Evolutionary conservation across 2,113 vertebrate species (phyloP), one percentile per base, ranked within the genome.

Genomic region (Crotalus viridis): DNA sequence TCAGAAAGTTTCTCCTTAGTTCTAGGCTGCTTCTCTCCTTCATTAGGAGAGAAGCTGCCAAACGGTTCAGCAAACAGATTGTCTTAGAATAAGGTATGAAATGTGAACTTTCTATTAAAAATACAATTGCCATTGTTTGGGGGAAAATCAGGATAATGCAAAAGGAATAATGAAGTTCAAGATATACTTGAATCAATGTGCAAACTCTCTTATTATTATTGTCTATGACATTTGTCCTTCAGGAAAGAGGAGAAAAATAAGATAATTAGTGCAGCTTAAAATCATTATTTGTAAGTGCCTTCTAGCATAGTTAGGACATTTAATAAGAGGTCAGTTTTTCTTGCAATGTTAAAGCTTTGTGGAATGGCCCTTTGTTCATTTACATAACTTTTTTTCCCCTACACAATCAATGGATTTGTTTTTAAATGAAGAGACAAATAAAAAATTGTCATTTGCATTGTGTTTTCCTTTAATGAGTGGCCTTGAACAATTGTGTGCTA

Each of bases 401-500:
- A 19, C 19, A 59, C 4, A 54, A 39, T 64, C 51, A 92, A 87
- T 52, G 91, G 0, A 9, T 88, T 93, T 17, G 86, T 85, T 90
- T 94, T 64, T 39, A 56, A 93, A 89, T 87, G 85, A 10, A 48
- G 81, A 0, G 0, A 90, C 54, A 91, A 96, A 46, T 0, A 89
- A 93, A 93, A 86, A 55, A 24, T 12, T 1, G 89, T 86, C 0
- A 24, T 33, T 94, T 95, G 19, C 81, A 95, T 93, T 94, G 0
- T 17, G 15, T 93, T 59, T 95, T 92, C 93, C 39, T 94, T 48
- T 94, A 94, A 24, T 88, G 54, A 87, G 3, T n/a, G 1, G 4
- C 59, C 59, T 94, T 69, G 28, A 33, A 1, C 0, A 24, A 94
- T 90, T 24, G 4, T 59, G 0, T 86, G 48, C 48, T 69, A 94